These are phyloP conservation scores for Cyprinodon tularosa DNA, from an alignment of 2,113 vertebrate species.

Conservation along the genomic window DNA sequence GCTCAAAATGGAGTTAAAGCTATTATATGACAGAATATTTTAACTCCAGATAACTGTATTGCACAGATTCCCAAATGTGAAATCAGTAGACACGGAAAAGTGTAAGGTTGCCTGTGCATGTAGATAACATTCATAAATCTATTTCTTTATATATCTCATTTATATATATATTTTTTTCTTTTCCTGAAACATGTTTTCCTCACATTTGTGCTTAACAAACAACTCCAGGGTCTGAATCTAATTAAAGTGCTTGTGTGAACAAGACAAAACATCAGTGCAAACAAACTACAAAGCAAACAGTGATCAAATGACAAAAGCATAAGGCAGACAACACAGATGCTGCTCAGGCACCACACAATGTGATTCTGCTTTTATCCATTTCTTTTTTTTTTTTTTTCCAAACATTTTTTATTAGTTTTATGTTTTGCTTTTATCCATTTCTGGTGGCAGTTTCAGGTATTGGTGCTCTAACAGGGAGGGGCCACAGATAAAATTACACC, in stretches of 20 bases:
- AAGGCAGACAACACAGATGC: slow-evolving; percentile 63
- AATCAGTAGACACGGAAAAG: background rate
- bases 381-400: no score
- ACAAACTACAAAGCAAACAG: slow-evolving; percentile 24
- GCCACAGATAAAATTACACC: slow-evolving; percentile 6
- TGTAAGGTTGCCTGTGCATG: slow-evolving; percentile 19
- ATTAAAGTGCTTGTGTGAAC: slow-evolving; percentile 72
- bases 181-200: background rate
- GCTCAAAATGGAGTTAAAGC: background rate
- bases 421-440: slow-evolving; percentile 47
- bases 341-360: slow-evolving; percentile 65
- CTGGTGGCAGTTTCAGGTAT: slow-evolving; percentile 47
- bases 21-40: background rate
- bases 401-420: no score
- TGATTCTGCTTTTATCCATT: slow-evolving; percentile 53
- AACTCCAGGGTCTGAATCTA: slow-evolving; percentile 71
- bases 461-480: slow-evolving; percentile 52
- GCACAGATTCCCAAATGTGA: background rate
- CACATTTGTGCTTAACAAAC: slow-evolving; percentile 39
- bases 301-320: slow-evolving; percentile 40
- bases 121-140: background rate
- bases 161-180: background rate
- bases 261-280: slow-evolving; percentile 41
- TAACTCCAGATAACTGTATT: background rate
- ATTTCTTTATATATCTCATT: background rate